Percentiles rank a stretch among this genome's conserved stretches.
These are phyloP conservation scores for Lomographa bimaculata DNA, from an alignment of 2,888 invertebrate species.

Conservation along the genomic window DNA sequence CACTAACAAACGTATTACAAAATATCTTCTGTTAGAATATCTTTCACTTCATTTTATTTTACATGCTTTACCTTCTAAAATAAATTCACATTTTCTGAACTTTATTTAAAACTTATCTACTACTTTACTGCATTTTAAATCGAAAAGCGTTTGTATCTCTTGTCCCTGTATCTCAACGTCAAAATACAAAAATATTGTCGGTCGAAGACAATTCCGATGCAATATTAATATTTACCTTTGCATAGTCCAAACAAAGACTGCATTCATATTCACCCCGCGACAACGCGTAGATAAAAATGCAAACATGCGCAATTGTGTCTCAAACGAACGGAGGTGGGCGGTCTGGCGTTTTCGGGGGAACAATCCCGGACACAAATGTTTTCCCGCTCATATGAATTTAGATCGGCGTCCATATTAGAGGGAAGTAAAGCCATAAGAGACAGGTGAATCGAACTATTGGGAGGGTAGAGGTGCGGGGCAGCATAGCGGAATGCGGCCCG, in stretches of 20 bases:
- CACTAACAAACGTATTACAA: no score
- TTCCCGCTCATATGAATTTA: constrained; percentile 78
- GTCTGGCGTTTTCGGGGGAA: constrained; percentile 51
- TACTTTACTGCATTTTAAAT: constrained; percentile 16
- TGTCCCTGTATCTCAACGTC: constrained; percentile 29
- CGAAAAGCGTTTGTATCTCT: constrained; percentile 19
- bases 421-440: constrained; percentile 64
- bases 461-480: constrained; percentile 50
- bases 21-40: no score
- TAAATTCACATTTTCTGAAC: no score
- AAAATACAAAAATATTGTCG: constrained; percentile 48
- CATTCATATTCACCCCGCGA: constrained; percentile 79
- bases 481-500: constrained; percentile 41
- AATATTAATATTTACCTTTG: constrained; percentile 73
- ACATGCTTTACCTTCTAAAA: no score
- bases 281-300: constrained; percentile 81
- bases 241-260: constrained; percentile 69
- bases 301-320: constrained; percentile 79
- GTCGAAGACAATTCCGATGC: constrained; percentile 55
- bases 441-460: constrained; percentile 69
- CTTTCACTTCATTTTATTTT: no score
- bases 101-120: no score
- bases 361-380: constrained; percentile 74
- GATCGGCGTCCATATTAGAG: constrained; percentile 71
- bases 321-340: constrained; percentile 66